A percentile compares a stretch with the other conserved stretches of the same genome.
These are phyloP conservation scores for Colossoma macropomum DNA, from an alignment of 2,113 vertebrate species.

Conservation along the genomic window DNA sequence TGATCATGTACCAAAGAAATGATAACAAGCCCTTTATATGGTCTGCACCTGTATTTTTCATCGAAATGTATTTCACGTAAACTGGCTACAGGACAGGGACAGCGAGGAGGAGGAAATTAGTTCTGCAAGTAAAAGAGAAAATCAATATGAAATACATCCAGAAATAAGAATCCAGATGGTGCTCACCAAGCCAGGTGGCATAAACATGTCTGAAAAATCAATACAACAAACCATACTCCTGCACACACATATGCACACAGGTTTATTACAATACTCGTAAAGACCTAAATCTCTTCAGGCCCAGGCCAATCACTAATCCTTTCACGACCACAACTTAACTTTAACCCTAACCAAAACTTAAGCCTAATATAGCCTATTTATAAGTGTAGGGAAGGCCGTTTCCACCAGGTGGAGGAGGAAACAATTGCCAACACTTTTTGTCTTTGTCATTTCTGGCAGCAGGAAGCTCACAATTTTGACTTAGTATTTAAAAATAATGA, in stretches of 20 bases:
- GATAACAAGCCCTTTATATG: not conserved
- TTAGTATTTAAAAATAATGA: too few relatives aligned
- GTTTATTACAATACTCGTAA: not conserved
- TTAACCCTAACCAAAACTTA: not conserved
- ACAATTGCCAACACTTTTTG: too few relatives aligned
- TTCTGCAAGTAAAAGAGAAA: not conserved
- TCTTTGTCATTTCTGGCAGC: too few relatives aligned
- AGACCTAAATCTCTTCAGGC: not conserved
- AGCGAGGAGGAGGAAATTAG: too few relatives aligned
- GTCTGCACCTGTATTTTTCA: not conserved
- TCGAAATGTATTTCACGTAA: not conserved
- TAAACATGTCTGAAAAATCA: constrained; percentile 2
- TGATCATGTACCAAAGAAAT: too few relatives aligned
- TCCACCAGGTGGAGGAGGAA: too few relatives aligned
- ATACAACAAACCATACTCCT: not conserved
- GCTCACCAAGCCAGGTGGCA: not conserved
- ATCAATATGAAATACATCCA: not conserved
- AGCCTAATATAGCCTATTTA: not conserved
- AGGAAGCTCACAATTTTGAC: too few relatives aligned
- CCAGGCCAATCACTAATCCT: too few relatives aligned
- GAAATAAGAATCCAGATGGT: constrained; percentile 19
- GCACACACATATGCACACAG: constrained; percentile 14
- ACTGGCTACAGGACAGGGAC: not conserved
- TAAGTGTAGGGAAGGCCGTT: too few relatives aligned
- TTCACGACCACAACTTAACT: not conserved